Evolutionary conservation across 2,113 vertebrate species (phyloP).

Genomic region (Osmerus mordax): DNA sequence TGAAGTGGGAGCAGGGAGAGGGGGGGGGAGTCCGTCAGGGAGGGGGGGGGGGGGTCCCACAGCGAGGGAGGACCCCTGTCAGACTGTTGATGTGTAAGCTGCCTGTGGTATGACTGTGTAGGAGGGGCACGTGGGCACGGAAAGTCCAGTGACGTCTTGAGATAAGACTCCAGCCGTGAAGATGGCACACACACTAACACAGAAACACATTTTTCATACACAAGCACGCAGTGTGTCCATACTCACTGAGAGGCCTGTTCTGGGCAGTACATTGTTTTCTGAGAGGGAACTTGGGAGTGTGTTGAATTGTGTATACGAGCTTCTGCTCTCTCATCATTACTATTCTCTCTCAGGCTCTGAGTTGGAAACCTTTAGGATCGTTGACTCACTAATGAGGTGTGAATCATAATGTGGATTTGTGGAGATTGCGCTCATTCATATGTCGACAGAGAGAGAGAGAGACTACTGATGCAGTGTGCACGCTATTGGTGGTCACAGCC

Average conservation of each 20-base stretch:
- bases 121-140: constrained; percentile 48
- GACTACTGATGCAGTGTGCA: no score
- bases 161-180: background rate
- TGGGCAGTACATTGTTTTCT: constrained; percentile 3
- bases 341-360: background rate
- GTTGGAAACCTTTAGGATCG: background rate
- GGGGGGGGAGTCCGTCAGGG: constrained; percentile 21
- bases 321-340: background rate
- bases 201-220: no score
- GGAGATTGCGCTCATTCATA: no score
- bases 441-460: no score
- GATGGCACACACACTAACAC: constrained; percentile 15
- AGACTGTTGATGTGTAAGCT: constrained; percentile 34
- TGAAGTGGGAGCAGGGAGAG: constrained; percentile 14
- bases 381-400: background rate
- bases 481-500: no score
- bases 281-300: background rate
- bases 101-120: constrained; percentile 56
- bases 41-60: background rate
- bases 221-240: no score
- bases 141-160: constrained; percentile 23
- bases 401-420: no score
- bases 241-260: constrained; percentile 17
- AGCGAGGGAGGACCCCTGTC: constrained; percentile 13
- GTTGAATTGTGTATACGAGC: background rate